Base-by-base conservation (phyloP, 2,113 vertebrate species). In the Calonectris borealis region DNA sequence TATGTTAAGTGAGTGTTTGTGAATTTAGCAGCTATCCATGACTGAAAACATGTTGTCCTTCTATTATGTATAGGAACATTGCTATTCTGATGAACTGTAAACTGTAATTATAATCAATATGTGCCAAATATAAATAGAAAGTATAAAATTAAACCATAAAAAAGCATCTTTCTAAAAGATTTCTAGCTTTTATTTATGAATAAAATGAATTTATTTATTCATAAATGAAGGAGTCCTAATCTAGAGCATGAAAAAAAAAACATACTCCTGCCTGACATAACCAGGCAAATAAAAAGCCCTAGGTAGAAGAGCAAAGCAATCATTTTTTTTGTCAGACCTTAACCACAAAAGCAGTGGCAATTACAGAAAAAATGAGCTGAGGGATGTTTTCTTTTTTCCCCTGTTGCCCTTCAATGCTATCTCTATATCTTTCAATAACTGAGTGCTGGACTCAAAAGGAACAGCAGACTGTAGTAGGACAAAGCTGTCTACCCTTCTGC, bases 51-150 rank as follows among this genome's bases (percentile, higher is more conserved):
- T 88, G 51, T 60, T 81, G 52, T 70, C 55, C 51, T 80, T 94
- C 58, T 58, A 25, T 77, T 82, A 60, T 55, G 40, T 84, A 22
- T 34, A 77, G 17, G 54, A 92, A 83, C 68, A 76, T 46, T 76
- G 46, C 31, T 78, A 70, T 94, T 80, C 88, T 88, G 76, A 88
- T 73, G 46, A 92, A 49, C 36, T 65, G 36, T 69, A 94, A 85
- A 73, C 94, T 92, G 54, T 66, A 94, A 96, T 94, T 96, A 88
- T 85, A 94, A 96, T 92, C 71, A 91, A 54, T 89, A 58, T 77
- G 22, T 2, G 4, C 16, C 13, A 48, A 62, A 22, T 69, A 31
- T 86, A 81, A 83, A 36, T 69, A 86, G 62, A 81, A 93, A 93
- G 27, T 65, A 81, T 77, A 77, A 81, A 77, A 92, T 92, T 93